These are phyloP conservation scores for Keiferia lycopersicella DNA, from an alignment of 2,888 invertebrate species.

Conservation along the genomic window DNA sequence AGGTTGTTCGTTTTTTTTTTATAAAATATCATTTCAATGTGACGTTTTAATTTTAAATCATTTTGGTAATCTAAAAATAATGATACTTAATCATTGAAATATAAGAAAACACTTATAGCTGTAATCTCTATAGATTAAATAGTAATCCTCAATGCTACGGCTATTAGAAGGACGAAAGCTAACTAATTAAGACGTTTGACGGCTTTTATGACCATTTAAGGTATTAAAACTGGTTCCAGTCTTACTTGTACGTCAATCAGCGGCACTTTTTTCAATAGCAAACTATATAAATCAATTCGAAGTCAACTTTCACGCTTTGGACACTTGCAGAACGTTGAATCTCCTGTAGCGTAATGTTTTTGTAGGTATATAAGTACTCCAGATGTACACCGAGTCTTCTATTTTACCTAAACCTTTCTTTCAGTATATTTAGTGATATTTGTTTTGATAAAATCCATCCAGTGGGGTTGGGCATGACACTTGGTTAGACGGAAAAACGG, in stretches of 20 bases:
- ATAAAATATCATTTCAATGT: too few relatives aligned
- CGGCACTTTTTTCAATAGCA: conserved; percentile 30
- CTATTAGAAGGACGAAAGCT: conserved; percentile 51
- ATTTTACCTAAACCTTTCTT: too few relatives aligned
- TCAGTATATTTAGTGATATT: too few relatives aligned
- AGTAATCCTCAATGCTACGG: conserved; percentile 32
- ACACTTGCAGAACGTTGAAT: neutral
- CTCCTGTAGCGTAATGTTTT: neutral
- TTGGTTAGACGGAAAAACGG: too few relatives aligned
- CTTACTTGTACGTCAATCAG: conserved; percentile 23
- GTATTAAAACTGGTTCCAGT: conserved; percentile 31
- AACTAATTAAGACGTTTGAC: conserved; percentile 47
- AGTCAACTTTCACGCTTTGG: conserved; percentile 14
- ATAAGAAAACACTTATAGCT: neutral
- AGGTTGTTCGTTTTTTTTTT: neutral
- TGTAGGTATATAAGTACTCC: too few relatives aligned
- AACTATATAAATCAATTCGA: conserved; percentile 32
- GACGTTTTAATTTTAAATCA: too few relatives aligned
- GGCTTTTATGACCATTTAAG: conserved; percentile 48
- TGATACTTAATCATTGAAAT: too few relatives aligned
- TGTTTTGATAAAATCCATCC: too few relatives aligned
- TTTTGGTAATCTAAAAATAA: neutral
- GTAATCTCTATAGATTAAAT: neutral
- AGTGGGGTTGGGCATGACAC: too few relatives aligned
- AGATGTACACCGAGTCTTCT: too few relatives aligned